phyloP scores from a whole-genome alignment of 2,797 vertebrate genomes.

The Xiphorhynchus erythropygius region DNA sequence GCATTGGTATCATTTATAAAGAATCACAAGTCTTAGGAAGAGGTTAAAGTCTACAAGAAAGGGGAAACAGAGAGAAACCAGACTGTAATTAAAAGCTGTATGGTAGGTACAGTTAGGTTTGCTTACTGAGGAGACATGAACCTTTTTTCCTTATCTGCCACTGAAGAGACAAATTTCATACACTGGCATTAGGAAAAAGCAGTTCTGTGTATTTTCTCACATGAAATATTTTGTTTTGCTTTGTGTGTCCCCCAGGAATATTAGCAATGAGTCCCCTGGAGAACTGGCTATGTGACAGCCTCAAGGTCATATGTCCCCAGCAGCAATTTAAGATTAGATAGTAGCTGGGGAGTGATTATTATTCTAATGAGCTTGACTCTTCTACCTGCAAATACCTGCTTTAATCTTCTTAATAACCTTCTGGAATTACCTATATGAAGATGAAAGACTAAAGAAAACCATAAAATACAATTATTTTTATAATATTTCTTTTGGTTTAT shows the following conservation, averaged over 20 bases:
- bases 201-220: not conserved
- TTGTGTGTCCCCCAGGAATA: not conserved
- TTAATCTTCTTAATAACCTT: constrained; percentile 39
- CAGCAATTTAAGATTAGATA: constrained; percentile 31
- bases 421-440: not conserved
- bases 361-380: constrained; percentile 39
- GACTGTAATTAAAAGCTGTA: not conserved
- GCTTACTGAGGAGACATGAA: not conserved
- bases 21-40: not conserved
- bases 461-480: not conserved
- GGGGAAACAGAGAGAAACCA: not conserved
- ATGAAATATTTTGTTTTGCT: not conserved
- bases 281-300: not conserved
- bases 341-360: constrained; percentile 16
- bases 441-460: not conserved
- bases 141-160: not conserved
- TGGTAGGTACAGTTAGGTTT: not conserved
- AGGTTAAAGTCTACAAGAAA: not conserved
- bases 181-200: not conserved
- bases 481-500: too few species aligned
- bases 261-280: not conserved
- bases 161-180: not conserved
- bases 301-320: constrained; percentile 10
- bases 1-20: not conserved
- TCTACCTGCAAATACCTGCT: constrained; percentile 39